A percentile compares a stretch with the other conserved stretches of the same genome.
These are phyloP conservation scores for Lithobates pipiens DNA, from an alignment of 2,797 vertebrate genomes.

Conservation along the genomic window DNA sequence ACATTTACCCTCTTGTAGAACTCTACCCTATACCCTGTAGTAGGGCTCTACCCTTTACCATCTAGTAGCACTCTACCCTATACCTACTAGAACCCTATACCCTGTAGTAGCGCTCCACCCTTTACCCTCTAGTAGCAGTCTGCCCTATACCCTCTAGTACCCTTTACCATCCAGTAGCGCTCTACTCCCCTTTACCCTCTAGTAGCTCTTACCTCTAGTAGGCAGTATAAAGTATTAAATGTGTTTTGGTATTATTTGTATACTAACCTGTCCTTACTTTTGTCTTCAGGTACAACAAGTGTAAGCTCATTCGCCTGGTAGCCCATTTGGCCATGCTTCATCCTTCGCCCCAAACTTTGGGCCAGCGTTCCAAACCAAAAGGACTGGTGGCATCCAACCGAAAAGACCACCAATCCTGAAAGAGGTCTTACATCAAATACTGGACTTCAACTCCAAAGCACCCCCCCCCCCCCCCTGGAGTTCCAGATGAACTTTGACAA, in stretches of 20 bases:
- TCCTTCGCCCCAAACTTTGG: too few relatives aligned
- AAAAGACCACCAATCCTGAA: neutral
- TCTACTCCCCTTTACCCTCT: too few relatives aligned
- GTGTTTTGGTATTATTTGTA: neutral
- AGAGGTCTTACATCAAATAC: neutral
- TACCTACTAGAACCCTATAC: too few relatives aligned
- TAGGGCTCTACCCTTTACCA: too few relatives aligned
- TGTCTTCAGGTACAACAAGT: slow-evolving; percentile 11
- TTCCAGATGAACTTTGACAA: neutral
- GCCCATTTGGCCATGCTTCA: neutral
- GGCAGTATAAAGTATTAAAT: neutral
- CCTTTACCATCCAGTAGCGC: too few relatives aligned
- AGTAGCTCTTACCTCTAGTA: neutral
- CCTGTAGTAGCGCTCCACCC: too few relatives aligned
- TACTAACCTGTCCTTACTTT: slow-evolving; percentile 18
- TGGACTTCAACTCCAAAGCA: neutral
- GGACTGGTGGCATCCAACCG: neutral
- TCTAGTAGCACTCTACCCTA: too few relatives aligned
- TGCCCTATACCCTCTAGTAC: too few relatives aligned
- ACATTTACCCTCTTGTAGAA: too few relatives aligned
- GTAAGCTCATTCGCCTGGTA: neutral
- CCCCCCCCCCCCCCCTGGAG: neutral
- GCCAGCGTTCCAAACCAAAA: neutral
- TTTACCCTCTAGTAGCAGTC: too few relatives aligned
- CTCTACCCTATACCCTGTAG: too few relatives aligned